phyloP scores from a whole-genome alignment of 2,113 vertebrate species.

The human region GRCh38 chr1:178166501-178167000 shows the following conservation, averaged over 20 bases:
- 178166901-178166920: constrained; percentile 18
- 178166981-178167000: background rate
- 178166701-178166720: constrained; percentile 39
- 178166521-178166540: background rate
- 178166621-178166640: background rate
- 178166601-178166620: background rate
- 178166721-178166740: background rate
- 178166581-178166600: constrained; percentile 46
- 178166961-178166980: background rate
- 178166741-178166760: background rate
- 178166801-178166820: background rate
- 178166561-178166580: constrained; percentile 32
- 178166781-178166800: constrained; percentile 22
- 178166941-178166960: constrained; percentile 13
- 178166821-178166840: background rate
- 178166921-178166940: background rate
- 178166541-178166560: constrained; percentile 8
- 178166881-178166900: background rate
- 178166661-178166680: background rate
- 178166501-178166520: constrained; percentile 1
- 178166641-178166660: constrained; percentile 17
- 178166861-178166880: background rate
- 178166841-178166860: background rate
- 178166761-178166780: background rate
- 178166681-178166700: constrained; percentile 33